Base-by-base conservation (phyloP, 2,888 invertebrate species). In the Scrobipalpa costella region DNA sequence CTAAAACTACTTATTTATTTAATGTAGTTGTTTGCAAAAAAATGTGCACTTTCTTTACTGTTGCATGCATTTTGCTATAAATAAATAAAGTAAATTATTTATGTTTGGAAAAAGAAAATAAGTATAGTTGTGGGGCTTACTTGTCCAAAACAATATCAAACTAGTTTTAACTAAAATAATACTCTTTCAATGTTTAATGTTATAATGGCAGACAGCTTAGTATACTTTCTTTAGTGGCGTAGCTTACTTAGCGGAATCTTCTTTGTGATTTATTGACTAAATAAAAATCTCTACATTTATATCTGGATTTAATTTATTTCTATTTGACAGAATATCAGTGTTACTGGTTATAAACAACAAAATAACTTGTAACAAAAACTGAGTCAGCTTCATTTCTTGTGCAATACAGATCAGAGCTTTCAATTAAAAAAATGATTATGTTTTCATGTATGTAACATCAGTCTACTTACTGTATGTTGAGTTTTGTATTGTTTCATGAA, bases 211-310 rank as follows among this genome's bases (percentile, higher is more conserved):
- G 5, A 27, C 27, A 27, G 27, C 27, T 27, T 27, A 3, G 5
- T 34, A 3, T n/a, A 27, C 5, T 27, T 34, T 63, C 15, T 44
- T 13, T 60, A 36, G 38, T 58, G 63, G 66, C 64, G 21, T 57
- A 57, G 64, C 64, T 62, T 62, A 64, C 66, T 66, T 62, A 63
- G 55, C 36, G 33, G 50, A 50, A 33, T 58, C 36, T 33, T 60
- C 21, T 60, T 63, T 62, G 63, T 64, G 66, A 64, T 63, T 52
- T 52, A 36, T 55, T 61, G 59, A 66, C 59, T 60, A 66, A 63
- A 62, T 21, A 38, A 61, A 55, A 60, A 34, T 66, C 60, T 52
- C 15, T 40, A 58, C 27, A 27, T 15, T n/a, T 21, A 55, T 21
- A 36, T 44, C 1, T 11, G 34, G 13, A 11, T 13, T 49, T 57